phyloP scores from a whole-genome alignment of 2,113 vertebrate genomes.

The Opisthocomus hoazin region DNA sequence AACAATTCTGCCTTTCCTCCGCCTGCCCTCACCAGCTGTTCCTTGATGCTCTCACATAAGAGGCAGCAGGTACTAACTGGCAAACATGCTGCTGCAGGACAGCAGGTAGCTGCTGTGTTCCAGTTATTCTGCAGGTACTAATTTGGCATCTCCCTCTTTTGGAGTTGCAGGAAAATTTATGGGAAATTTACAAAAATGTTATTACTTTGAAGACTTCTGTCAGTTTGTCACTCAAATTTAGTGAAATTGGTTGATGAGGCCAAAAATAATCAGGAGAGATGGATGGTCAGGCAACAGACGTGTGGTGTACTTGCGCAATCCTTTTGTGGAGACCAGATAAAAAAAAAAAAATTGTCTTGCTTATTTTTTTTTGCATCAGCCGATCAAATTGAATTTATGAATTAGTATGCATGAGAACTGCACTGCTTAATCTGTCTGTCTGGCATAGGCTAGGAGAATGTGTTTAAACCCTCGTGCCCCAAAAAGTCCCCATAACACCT shows the following conservation, averaged over 20 bases:
- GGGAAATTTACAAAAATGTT: background rate
- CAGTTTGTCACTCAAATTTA: background rate
- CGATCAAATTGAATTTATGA: background rate
- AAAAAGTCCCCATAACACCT: background rate
- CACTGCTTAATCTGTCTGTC: background rate
- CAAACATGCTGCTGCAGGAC: background rate
- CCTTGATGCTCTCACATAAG: background rate
- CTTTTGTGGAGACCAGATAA: background rate
- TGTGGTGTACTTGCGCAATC: accelerated
- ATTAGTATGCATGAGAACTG: background rate
- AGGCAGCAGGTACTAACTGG: background rate
- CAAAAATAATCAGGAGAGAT: background rate
- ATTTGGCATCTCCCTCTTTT: background rate
- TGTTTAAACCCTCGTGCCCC: background rate
- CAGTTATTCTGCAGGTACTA: background rate
- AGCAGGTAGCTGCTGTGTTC: background rate
- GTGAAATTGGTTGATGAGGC: background rate
- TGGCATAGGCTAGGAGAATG: background rate
- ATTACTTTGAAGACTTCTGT: background rate
- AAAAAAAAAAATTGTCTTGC: background rate
- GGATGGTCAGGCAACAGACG: background rate
- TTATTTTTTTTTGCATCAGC: background rate
- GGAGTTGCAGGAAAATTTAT: background rate
- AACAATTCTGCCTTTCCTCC: background rate
- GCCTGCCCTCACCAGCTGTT: background rate